Evolutionary conservation across 2,113 vertebrate species (phyloP).

Genomic region (Pachypanchax playfairii): DNA sequence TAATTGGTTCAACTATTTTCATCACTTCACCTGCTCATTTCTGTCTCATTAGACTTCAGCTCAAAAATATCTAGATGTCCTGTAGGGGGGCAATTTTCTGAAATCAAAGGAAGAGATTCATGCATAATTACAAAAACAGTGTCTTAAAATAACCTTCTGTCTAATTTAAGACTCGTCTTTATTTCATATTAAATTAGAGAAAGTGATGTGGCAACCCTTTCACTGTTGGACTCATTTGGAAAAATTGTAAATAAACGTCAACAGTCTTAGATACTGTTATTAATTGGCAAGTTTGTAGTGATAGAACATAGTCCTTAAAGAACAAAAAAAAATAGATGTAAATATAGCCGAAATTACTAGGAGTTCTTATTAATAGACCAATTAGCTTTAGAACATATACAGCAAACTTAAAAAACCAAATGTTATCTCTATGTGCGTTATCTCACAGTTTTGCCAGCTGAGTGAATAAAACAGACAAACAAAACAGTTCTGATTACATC

Average conservation of each 20-base stretch:
- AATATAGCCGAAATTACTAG: too few relatives aligned
- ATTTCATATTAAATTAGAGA: conserved; percentile 1
- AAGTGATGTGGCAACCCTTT: neutral
- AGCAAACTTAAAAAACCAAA: too few relatives aligned
- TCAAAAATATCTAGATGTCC: conserved; percentile 8
- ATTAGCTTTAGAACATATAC: too few relatives aligned
- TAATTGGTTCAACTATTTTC: conserved; percentile 30
- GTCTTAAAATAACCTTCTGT: conserved; percentile 4
- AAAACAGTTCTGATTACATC: too few relatives aligned
- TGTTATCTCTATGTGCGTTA: too few relatives aligned
- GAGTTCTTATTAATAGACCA: too few relatives aligned
- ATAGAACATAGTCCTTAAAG: too few relatives aligned
- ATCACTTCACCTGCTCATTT: conserved; percentile 28
- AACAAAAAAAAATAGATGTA: neutral
- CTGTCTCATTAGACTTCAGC: conserved; percentile 22
- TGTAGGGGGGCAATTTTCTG: neutral
- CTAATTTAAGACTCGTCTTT: neutral
- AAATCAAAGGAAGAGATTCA: neutral
- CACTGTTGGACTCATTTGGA: neutral
- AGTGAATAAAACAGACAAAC: too few relatives aligned
- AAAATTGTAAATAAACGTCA: neutral
- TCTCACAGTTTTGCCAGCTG: too few relatives aligned
- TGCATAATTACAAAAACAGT: neutral
- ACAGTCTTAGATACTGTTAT: neutral
- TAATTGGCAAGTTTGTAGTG: neutral